A percentile compares a stretch with the other conserved stretches of the same genome.
Conservation (phyloP, 1,140 invertebrate genomes). For the Cydia pomonella region DNA sequence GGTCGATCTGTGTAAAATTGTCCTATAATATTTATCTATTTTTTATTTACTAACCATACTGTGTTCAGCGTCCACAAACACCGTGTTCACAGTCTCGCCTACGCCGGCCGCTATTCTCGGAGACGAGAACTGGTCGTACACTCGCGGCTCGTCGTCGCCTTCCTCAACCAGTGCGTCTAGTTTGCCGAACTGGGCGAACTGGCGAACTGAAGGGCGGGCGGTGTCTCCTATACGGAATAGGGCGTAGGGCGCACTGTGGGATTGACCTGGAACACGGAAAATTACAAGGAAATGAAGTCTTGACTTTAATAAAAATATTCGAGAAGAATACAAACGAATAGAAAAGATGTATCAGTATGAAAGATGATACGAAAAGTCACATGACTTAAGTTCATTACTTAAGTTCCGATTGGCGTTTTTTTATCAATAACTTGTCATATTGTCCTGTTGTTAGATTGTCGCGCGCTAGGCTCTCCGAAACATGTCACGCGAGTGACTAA, state of each 20-base stretch:
- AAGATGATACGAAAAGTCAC: too few relatives aligned
- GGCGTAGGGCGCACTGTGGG: slow-evolving; percentile 89
- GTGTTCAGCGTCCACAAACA: slow-evolving; percentile 93
- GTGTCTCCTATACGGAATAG: slow-evolving; percentile 89
- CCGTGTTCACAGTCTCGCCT: slow-evolving; percentile 88
- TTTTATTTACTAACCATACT: slow-evolving; percentile 89
- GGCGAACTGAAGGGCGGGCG: slow-evolving; percentile 86
- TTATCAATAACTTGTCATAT: too few relatives aligned
- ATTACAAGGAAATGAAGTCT: not conserved
- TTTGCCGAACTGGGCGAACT: slow-evolving; percentile 91
- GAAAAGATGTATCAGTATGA: too few relatives aligned
- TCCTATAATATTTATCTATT: too few relatives aligned
- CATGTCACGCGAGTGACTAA: too few relatives aligned
- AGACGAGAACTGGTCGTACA: slow-evolving; percentile 91
- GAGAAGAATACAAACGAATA: too few relatives aligned
- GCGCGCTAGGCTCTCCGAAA: too few relatives aligned
- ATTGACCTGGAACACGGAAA: slow-evolving; percentile 86
- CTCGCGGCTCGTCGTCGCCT: slow-evolving; percentile 77
- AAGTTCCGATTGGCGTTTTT: too few relatives aligned
- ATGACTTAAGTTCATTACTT: too few relatives aligned
- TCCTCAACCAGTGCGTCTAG: slow-evolving; percentile 85
- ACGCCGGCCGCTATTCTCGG: slow-evolving; percentile 87
- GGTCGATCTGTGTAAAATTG: too few relatives aligned
- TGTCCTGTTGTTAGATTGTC: too few relatives aligned
- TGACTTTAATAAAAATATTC: too few relatives aligned